These are phyloP conservation scores for Alviniconcha strummeri DNA, from an alignment of 2,888 invertebrate species.

Conservation along the genomic window DNA sequence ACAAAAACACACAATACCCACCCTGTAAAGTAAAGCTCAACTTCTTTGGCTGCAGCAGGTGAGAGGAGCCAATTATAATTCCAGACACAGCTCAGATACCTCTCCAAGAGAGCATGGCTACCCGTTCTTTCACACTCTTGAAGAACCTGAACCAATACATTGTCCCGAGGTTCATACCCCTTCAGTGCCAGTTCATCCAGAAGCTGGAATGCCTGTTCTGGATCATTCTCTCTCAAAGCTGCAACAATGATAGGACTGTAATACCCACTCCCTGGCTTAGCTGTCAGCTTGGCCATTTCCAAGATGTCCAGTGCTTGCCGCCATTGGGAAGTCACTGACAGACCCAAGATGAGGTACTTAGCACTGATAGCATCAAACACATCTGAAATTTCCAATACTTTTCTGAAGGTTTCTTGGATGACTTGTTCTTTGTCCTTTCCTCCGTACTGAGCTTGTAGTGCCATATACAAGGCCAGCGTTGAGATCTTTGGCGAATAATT, in stretches of 20 bases:
- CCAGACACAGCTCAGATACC: constrained; percentile 20
- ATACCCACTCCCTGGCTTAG: not conserved
- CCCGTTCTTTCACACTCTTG: constrained; percentile 16
- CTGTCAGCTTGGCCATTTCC: constrained; percentile 38
- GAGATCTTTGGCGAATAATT: constrained; percentile 29
- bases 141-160: constrained; percentile 27
- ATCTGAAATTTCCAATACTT: constrained; percentile 30
- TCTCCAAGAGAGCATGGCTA: constrained; percentile 24
- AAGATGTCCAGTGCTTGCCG: constrained; percentile 40
- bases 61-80: constrained; percentile 23
- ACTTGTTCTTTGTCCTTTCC: constrained; percentile 32
- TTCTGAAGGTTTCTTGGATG: constrained; percentile 26
- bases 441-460: constrained; percentile 32
- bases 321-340: constrained; percentile 44
- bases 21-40: constrained; percentile 22
- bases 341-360: constrained; percentile 40
- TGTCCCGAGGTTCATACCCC: constrained; percentile 25
- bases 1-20: not conserved
- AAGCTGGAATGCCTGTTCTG: constrained; percentile 17
- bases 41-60: constrained; percentile 8
- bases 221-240: constrained; percentile 37
- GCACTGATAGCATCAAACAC: constrained; percentile 36
- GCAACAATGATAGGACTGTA: constrained; percentile 35
- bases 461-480: constrained; percentile 36
- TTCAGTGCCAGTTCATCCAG: constrained; percentile 31